Evolutionary conservation across 2,888 invertebrate species (phyloP).

Genomic region (Hirtodrosophila trivittata): DNA sequence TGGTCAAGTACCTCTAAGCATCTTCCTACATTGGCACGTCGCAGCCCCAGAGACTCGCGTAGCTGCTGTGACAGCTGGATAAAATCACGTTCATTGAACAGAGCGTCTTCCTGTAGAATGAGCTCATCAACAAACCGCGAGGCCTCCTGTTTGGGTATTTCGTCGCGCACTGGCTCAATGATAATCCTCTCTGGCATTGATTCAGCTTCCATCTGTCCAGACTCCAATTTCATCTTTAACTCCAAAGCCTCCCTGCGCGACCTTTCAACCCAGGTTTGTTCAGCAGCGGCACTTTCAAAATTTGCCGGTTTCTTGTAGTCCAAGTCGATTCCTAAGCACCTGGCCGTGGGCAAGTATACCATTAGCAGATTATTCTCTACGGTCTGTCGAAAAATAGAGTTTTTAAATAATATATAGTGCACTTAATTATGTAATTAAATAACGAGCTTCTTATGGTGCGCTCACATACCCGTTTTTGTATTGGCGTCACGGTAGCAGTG

Average conservation of each 20-base stretch:
- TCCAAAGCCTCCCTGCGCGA: conserved; percentile 87
- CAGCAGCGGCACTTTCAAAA: conserved; percentile 86
- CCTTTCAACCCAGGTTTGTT: conserved; percentile 87
- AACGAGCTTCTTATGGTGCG: conserved; percentile 29
- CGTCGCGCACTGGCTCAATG: conserved; percentile 84
- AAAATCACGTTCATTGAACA: conserved; percentile 81
- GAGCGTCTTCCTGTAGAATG: conserved; percentile 80
- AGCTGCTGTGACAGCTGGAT: conserved; percentile 80
- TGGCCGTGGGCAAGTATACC: conserved; percentile 86
- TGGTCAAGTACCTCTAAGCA: conserved; percentile 89
- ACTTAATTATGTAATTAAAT: no score
- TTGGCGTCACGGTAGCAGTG: conserved; percentile 75
- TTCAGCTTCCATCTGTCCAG: conserved; percentile 86
- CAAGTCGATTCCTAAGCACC: conserved; percentile 88
- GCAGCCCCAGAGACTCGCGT: conserved; percentile 82
- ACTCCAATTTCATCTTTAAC: conserved; percentile 87
- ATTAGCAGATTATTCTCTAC: conserved; percentile 85
- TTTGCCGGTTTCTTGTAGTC: conserved; percentile 86
- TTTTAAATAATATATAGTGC: background rate
- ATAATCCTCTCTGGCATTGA: conserved; percentile 86
- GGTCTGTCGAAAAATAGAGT: conserved; percentile 17
- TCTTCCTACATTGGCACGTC: conserved; percentile 88
- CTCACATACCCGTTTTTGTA: conserved; percentile 55
- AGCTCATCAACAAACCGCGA: conserved; percentile 80
- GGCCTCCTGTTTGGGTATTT: conserved; percentile 77